phyloP scores from a whole-genome alignment of 37 sponge, comb jelly and placozoan species.

The Crambe crambe region DNA sequence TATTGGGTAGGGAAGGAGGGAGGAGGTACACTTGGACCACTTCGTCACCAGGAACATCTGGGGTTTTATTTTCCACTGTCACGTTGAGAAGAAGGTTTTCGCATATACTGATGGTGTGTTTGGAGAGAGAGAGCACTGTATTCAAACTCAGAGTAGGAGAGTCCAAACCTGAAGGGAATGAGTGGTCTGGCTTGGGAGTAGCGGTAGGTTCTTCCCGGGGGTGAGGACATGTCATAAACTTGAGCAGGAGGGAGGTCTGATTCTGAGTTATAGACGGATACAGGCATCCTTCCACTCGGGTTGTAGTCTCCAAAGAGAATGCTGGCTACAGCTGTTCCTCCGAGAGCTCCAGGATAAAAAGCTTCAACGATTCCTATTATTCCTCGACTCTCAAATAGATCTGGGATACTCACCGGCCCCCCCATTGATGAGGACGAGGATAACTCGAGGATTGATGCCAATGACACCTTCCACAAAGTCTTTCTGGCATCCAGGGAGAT shows the following conservation, averaged over 20 bases:
- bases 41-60: constrained; percentile 49
- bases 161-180: constrained; percentile 57
- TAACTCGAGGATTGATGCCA: constrained; percentile 7
- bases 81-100: constrained; percentile 26
- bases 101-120: constrained; percentile 30
- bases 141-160: constrained; percentile 46
- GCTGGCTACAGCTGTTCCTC: constrained; percentile 57
- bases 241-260: background rate
- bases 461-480: constrained; percentile 35
- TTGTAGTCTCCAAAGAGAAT: constrained; percentile 60
- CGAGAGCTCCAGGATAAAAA: constrained; percentile 67
- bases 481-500: constrained; percentile 60
- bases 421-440: constrained; percentile 68
- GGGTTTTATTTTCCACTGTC: constrained; percentile 42
- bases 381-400: constrained; percentile 12
- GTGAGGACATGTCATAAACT: constrained; percentile 49
- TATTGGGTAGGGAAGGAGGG: constrained; percentile 16
- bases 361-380: constrained; percentile 54
- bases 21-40: constrained; percentile 60
- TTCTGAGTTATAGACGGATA: constrained; percentile 9
- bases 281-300: constrained; percentile 65
- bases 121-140: constrained; percentile 20
- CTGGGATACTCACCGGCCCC: constrained; percentile 57
- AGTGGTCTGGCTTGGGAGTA: constrained; percentile 28
- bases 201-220: constrained; percentile 55